These are phyloP conservation scores for Hyperoodon ampullatus DNA, from an alignment of 2,113 vertebrate genomes.

Conservation along the genomic window DNA sequence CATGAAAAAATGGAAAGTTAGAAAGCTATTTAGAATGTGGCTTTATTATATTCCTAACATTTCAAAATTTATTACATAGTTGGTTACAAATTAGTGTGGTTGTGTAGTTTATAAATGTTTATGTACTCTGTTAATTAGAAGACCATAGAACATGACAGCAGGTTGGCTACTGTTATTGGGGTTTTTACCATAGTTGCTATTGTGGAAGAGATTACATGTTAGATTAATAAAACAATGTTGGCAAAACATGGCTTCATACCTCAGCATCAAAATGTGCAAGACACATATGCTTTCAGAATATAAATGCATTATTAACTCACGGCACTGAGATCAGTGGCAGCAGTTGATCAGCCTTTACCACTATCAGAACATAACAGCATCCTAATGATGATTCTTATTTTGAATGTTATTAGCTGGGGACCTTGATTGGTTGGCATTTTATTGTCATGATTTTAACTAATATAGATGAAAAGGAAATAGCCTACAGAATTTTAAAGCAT, in stretches of 20 bases:
- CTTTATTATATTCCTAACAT: slow-evolving; percentile 57
- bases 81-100: slow-evolving; percentile 22
- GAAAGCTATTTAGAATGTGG: slow-evolving; percentile 46
- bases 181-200: slow-evolving; percentile 34
- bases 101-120: slow-evolving; percentile 42
- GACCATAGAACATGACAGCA: background rate
- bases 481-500: slow-evolving; percentile 43
- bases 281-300: background rate
- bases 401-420: slow-evolving; percentile 34
- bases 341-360: background rate
- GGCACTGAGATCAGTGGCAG: background rate
- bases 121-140: slow-evolving; percentile 21
- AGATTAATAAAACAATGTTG: slow-evolving; percentile 46
- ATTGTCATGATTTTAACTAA: slow-evolving; percentile 47
- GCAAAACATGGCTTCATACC: slow-evolving; percentile 34
- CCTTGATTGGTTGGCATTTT: slow-evolving; percentile 15
- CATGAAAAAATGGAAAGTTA: background rate
- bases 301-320: background rate
- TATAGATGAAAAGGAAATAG: background rate
- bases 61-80: slow-evolving; percentile 38
- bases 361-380: background rate
- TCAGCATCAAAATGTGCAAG: background rate
- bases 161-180: background rate
- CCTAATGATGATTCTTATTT: background rate
- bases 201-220: slow-evolving; percentile 58